These are phyloP conservation scores for Antechinus flavipes DNA, from an alignment of 2,113 vertebrate species.

Conservation along the genomic window DNA sequence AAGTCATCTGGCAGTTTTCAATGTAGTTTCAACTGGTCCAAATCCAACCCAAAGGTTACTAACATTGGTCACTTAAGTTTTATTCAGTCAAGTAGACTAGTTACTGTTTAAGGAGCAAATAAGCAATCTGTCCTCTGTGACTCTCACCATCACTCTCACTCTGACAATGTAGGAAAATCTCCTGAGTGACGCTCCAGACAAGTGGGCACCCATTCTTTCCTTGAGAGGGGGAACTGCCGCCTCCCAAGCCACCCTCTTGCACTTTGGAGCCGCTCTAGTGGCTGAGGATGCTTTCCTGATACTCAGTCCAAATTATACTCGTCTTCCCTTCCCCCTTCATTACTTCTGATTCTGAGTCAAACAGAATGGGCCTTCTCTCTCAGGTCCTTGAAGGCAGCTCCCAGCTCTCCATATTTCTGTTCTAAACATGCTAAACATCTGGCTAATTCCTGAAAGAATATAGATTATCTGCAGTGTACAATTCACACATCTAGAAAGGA, in stretches of 20 bases:
- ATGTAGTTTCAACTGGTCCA: conserved; percentile 26
- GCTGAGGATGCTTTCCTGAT: no score
- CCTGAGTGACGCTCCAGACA: no score
- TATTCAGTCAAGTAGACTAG: neutral
- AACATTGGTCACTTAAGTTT: neutral
- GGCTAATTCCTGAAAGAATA: neutral
- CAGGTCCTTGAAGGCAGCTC: neutral
- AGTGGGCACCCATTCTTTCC: neutral
- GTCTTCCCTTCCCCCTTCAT: no score
- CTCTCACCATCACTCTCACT: no score
- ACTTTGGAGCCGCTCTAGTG: neutral
- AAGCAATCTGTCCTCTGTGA: neutral
- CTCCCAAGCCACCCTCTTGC: neutral
- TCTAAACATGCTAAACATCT: neutral
- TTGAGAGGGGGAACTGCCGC: neutral
- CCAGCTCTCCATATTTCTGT: neutral
- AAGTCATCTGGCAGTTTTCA: conserved; percentile 19
- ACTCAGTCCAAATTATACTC: no score
- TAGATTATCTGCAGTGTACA: neutral
- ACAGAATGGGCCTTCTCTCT: neutral
- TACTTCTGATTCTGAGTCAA: no score
- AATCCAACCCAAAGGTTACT: conserved; percentile 42
- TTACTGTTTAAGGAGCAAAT: neutral
- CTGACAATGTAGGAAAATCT: neutral
- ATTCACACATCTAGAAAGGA: conserved; percentile 4